Evolutionary conservation across 2,113 vertebrate genomes (phyloP), one percentile per base, ranked within the genome.

Genomic region (Pomatorhinus ruficollis): DNA sequence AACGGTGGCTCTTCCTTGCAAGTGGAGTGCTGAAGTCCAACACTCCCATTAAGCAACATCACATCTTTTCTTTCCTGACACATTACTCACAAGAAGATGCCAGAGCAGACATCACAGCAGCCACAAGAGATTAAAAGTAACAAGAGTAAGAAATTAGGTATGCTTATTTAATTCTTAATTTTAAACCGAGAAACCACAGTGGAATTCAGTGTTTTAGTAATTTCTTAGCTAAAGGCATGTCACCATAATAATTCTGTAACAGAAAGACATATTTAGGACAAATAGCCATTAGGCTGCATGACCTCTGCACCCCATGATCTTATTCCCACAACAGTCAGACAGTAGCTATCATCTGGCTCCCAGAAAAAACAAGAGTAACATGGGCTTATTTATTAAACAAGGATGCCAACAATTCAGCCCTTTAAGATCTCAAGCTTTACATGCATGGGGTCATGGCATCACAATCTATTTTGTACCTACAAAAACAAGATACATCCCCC

Each of bases 391-490:
- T 96, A 65, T 89, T 85, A 70, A 82, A 68, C 20, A 66, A 69
- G 50, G 87, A 69, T 74, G 75, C 59, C 78, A 93, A n/a, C 70
- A 47, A 33, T 63, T 85, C 87, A 91, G 35, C 35, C 70, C 63
- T 90, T 83, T 54, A 86, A 86, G 54, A 91, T 66, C 56, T 86
- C 37, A 1, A 25, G 56, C 56, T 60, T 49, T 75, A 81, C 86
- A 78, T 81, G 64, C 39, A 54, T 28, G n/a, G 15, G 81, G 72
- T 52, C 40, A 37, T 45, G 16, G 53, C 76, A 95, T 90, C 94
- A 97, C 15, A 2, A 68, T 90, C 95, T 95, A 97, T 96, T 97
- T 95, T 90, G 54, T 77, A 57, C 71, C 33, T 27, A 61, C 37
- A 90, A 47, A 94, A 95, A 92, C 33, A 95, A 70, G 86, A 71